Conservation (phyloP, 1,140 invertebrate species). For the Theocolax elegans region DNA sequence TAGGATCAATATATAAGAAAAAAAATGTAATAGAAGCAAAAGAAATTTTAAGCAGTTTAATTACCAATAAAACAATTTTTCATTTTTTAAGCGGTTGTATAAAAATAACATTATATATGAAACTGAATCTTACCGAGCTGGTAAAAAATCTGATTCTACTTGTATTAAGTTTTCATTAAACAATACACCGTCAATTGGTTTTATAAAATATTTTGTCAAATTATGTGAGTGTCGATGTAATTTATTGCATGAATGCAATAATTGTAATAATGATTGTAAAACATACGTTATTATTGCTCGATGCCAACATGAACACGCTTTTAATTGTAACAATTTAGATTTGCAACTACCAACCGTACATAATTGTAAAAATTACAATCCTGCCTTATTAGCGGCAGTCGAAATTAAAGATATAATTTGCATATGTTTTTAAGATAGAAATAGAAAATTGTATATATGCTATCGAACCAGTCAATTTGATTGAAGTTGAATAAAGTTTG, state of each 20-base stretch:
- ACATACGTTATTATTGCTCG: background rate
- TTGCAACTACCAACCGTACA: too few relatives aligned
- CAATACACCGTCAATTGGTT: background rate
- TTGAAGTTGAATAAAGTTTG: too few relatives aligned
- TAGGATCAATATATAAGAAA: too few relatives aligned
- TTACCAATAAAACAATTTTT: background rate
- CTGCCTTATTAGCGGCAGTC: too few relatives aligned
- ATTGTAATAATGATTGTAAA: background rate
- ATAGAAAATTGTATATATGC: too few relatives aligned
- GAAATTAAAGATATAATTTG: too few relatives aligned
- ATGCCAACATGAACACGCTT: too few relatives aligned
- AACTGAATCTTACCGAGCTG: background rate
- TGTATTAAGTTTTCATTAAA: background rate
- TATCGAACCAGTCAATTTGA: too few relatives aligned
- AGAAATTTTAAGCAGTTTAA: background rate
- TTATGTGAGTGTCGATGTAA: background rate
- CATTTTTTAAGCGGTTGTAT: background rate
- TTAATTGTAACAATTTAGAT: too few relatives aligned
- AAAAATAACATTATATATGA: slow-evolving; percentile 4
- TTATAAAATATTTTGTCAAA: too few relatives aligned
- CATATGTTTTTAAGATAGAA: too few relatives aligned
- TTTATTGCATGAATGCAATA: background rate
- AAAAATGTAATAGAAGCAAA: background rate
- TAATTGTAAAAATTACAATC: too few relatives aligned
- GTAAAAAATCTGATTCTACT: background rate